Conservation (phyloP, 2,113 vertebrate genomes). For the Podilymbus podiceps region DNA sequence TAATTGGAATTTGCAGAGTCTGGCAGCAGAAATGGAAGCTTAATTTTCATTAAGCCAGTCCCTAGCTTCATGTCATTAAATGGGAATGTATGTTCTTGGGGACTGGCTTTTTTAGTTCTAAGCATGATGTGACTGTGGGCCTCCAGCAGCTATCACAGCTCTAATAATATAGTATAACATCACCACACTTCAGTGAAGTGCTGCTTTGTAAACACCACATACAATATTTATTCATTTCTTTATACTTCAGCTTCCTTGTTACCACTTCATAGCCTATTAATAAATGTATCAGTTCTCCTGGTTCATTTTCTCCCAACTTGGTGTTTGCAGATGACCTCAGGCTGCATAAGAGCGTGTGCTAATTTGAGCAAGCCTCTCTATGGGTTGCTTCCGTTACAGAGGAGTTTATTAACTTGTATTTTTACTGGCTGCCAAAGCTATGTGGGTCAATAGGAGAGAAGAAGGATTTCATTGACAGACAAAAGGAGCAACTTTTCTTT, state of each 20-base stretch:
- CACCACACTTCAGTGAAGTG: background rate
- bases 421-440: background rate
- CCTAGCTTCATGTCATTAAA: background rate
- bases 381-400: background rate
- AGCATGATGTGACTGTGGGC: background rate
- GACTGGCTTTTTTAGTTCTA: background rate
- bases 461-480: background rate
- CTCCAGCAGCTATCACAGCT: background rate
- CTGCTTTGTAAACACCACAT: constrained; percentile 42
- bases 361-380: constrained; percentile 14
- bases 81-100: background rate
- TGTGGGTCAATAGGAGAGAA: background rate
- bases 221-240: constrained; percentile 41
- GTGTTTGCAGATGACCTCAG: constrained; percentile 15
- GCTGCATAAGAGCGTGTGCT: background rate
- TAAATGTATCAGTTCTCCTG: constrained; percentile 13
- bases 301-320: background rate
- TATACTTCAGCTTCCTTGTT: constrained; percentile 24
- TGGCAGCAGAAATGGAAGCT: background rate
- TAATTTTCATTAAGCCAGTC: background rate
- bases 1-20: background rate
- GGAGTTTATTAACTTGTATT: background rate
- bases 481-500: background rate
- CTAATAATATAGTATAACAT: background rate
- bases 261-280: constrained; percentile 46